Base-by-base conservation (phyloP, 2,797 vertebrate genomes). In the Pteronotus mesoamericanus region DNA sequence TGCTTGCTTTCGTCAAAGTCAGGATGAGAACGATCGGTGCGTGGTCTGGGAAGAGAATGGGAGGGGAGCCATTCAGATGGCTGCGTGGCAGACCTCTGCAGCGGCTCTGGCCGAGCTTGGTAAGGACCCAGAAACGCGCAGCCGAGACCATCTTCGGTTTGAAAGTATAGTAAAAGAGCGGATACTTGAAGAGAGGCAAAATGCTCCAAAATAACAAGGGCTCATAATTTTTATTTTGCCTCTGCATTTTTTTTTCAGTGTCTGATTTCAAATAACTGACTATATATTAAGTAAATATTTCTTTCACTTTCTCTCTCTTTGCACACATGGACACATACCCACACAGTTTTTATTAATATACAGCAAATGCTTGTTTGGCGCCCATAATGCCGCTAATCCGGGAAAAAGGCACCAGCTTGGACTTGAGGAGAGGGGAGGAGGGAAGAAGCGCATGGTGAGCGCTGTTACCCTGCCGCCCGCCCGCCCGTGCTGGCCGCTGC, bases 1-100 rank as follows among this genome's bases (percentile, higher is more conserved):
- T 32, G 12, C 89, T 91, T 95, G 80, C 4, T 59, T 75, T 75
- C 39, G 26, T 91, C 57, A 94, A 91, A 86, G 37, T 89, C 68
- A 59, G 32, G 80, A 44, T 80, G 59, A 44, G 37, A 57, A 51
- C 74, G 64, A 66, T 55, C 75, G 83, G 21, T 15, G 14, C 37
- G 1, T 11, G 16, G 44, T 59, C 72, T 48, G 72, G 8, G 37
- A 53, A 87, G 44, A 32, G 16, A 32, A 48, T 42, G 12, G 51
- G 86, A 85, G 37, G 71, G 37, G 57, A 48, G n/a, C 16, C 59
- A 92, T 57, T 34, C 57, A 86, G 69, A 57, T 37, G 64, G 78
- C 26, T 53, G 48, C 32, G 37, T 39, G 64, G 44, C 68, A 78
- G 82, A 75, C 61, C 61, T 39, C 77, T 34, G 7, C 75, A 44